Base-by-base conservation (phyloP, 2,888 invertebrate species). In the Morpho deidamia region DNA sequence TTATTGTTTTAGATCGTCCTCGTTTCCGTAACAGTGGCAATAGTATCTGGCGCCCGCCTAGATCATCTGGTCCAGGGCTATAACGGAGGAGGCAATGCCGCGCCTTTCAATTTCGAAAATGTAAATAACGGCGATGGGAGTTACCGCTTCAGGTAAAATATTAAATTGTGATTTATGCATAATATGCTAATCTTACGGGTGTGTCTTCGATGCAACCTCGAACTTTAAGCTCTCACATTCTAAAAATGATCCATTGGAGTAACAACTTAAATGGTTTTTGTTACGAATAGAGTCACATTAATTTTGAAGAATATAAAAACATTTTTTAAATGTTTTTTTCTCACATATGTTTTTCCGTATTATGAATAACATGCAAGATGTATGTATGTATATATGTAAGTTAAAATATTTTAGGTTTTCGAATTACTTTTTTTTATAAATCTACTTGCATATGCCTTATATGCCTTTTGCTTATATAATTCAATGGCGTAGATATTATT, bases 91-190 rank as follows among this genome's bases (percentile, higher is more conserved):
- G 68, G 67, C 32, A 64, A 64, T 39, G 63, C 64, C 53, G 64
- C 60, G 55, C 92, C 92, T 62, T 78, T 91, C 57, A 84, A 84
- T 60, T 92, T 90, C 70, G 91, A 91, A 65, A 93, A 92, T 70
- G 87, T 90, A 64, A 93, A 93, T 75, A 92, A 92, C 66, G 92
- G 92, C 58, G 92, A 91, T 65, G 93, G 93, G 60, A 91, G 83
- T 68, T 94, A 94, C 69, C 90, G 91, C 59, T 93, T 91, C 78
- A 92, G 92, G 93, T 93, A 35, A 51, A 42, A 44, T 39, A 11
- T 43, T 51, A 44, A 55, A 52, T 49, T 49, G 12, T 14, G 38
- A 39, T 57, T 58, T 51, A 58, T 55, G 45, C 41, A 42, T 49
- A 49, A 49, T 49, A 42, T 41, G 7, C 49, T 35, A 42, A 42